Conservation (phyloP, 2,113 vertebrate genomes). For the Muntiacus muntjak region DNA sequence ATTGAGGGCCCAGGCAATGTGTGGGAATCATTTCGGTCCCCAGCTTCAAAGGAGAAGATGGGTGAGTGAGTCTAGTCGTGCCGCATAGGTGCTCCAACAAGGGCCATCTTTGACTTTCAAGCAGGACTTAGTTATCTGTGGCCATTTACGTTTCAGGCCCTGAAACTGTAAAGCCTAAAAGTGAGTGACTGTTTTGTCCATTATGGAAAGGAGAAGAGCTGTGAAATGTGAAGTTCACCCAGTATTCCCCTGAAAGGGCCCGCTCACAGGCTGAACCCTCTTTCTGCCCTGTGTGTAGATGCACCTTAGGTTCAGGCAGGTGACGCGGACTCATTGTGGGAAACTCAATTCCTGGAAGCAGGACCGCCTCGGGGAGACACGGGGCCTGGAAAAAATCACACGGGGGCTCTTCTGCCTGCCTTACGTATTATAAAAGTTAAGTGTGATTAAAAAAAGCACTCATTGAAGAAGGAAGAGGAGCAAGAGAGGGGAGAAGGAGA, state of each 20-base stretch:
- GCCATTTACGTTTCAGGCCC: neutral
- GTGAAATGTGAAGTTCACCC: neutral
- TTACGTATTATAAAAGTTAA: neutral
- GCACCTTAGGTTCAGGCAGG: neutral
- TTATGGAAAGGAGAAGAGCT: neutral
- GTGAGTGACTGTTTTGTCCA: neutral
- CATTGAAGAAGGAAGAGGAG: neutral
- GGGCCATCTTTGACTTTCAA: neutral
- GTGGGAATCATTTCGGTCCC: accelerated
- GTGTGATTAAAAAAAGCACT: neutral
- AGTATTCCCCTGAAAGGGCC: accelerated
- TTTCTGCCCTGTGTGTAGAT: neutral
- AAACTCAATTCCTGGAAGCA: neutral
- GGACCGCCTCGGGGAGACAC: neutral
- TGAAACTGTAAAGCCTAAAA: neutral
- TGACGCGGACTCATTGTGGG: neutral
- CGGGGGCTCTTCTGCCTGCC: neutral
- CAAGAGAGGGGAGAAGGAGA: neutral
- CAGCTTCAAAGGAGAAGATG: neutral
- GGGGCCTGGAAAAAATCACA: neutral
- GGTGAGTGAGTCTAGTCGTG: neutral
- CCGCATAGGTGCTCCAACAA: accelerated
- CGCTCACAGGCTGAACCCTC: accelerated
- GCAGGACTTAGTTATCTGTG: neutral
- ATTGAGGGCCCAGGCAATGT: accelerated